Percentiles rank a stretch among this genome's conserved stretches.
Conservation (phyloP, 1,140 invertebrate genomes). For the Odontomachus brunneus region DNA sequence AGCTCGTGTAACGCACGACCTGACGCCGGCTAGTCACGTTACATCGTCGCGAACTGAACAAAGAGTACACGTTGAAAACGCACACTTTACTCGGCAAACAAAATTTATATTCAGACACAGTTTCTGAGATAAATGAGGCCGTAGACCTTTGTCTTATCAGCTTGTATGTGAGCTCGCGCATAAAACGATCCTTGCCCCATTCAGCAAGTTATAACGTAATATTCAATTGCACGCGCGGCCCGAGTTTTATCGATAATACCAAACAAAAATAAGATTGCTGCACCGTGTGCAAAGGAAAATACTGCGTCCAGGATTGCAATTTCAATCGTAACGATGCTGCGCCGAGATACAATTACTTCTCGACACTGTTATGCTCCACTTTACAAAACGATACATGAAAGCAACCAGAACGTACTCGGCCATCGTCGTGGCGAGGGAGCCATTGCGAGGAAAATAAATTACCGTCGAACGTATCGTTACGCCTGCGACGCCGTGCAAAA, state of each 20-base stretch:
- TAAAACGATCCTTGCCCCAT: slow-evolving; percentile 16
- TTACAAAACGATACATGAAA: slow-evolving; percentile 36
- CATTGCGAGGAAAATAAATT: slow-evolving; percentile 41
- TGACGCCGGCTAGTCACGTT: slow-evolving; percentile 58
- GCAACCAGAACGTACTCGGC: slow-evolving; percentile 17
- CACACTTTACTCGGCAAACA: slow-evolving; percentile 56
- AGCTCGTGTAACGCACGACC: slow-evolving; percentile 51
- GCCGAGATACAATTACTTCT: slow-evolving; percentile 31
- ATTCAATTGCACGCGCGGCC: slow-evolving; percentile 17
- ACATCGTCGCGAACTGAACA: slow-evolving; percentile 56
- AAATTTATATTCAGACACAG: slow-evolving; percentile 59
- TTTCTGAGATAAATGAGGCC: slow-evolving; percentile 52
- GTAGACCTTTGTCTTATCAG: slow-evolving; percentile 46
- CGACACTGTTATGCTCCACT: slow-evolving; percentile 31
- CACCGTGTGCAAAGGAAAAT: background rate
- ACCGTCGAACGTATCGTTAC: slow-evolving; percentile 30
- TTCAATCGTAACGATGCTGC: slow-evolving; percentile 33
- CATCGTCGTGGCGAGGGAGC: background rate
- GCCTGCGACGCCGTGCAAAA: slow-evolving; percentile 13
- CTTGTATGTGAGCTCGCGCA: background rate
- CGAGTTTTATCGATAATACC: background rate
- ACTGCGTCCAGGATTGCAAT: slow-evolving; percentile 16
- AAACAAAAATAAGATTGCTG: slow-evolving; percentile 6
- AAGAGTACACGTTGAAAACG: slow-evolving; percentile 57
- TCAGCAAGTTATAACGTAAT: slow-evolving; percentile 7